Evolutionary conservation across 2,888 invertebrate genomes (phyloP).

Genomic region (Ectemnius continuus): DNA sequence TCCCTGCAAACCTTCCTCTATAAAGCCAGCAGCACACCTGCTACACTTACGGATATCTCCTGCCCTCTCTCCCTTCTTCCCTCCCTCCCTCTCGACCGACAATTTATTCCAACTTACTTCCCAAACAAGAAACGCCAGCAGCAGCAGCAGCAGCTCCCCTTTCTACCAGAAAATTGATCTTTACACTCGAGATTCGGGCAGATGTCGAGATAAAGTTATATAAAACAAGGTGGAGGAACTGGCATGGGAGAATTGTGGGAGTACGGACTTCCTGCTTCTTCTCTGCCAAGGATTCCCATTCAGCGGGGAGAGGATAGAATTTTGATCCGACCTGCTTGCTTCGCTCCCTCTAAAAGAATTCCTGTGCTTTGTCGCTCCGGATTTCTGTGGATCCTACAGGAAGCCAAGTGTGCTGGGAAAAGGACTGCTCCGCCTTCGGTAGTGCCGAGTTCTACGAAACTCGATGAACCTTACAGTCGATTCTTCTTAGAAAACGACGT

Average conservation of each 20-base stretch:
- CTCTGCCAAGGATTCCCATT: constrained; percentile 50
- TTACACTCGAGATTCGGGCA: too few species aligned
- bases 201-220: too few species aligned
- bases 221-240: neutral
- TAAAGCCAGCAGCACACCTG: neutral
- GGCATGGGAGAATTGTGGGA: constrained; percentile 20
- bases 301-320: constrained; percentile 52
- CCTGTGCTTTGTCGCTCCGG: constrained; percentile 62
- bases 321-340: constrained; percentile 55
- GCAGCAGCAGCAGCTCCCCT: too few species aligned
- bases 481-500: constrained; percentile 11
- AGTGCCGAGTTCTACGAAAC: constrained; percentile 12
- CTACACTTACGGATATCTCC: too few species aligned
- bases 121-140: too few species aligned
- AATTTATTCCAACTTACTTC: too few species aligned
- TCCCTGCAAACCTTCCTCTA: neutral
- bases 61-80: too few species aligned
- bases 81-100: too few species aligned
- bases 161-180: too few species aligned
- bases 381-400: constrained; percentile 43
- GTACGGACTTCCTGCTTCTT: constrained; percentile 60
- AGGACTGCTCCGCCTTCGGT: constrained; percentile 13
- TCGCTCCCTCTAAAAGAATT: constrained; percentile 55
- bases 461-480: neutral
- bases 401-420: constrained; percentile 39